Percentiles rank a stretch among this genome's conserved stretches.
Evolutionary conservation across 2,113 vertebrate genomes (phyloP).

Genomic region (Coptodon bakossiorum): DNA sequence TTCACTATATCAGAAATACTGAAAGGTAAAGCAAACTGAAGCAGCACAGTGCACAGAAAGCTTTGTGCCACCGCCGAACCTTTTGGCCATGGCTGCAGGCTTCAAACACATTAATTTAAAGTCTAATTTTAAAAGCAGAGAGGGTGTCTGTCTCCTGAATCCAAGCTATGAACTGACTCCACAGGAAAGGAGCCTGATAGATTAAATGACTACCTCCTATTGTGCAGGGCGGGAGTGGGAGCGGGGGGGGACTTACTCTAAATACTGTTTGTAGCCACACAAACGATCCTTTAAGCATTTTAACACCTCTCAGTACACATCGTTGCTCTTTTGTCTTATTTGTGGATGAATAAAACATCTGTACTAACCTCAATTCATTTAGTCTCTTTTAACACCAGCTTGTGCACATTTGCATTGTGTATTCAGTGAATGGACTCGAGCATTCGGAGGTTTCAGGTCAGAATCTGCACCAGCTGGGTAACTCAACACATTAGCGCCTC

Average conservation of each 20-base stretch:
- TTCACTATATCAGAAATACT: neutral
- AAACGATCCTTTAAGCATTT: neutral
- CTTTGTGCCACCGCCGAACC: neutral
- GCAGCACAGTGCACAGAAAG: neutral
- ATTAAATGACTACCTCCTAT: neutral
- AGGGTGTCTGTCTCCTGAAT: neutral
- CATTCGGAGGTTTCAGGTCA: neutral
- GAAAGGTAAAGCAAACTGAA: neutral
- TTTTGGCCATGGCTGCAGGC: neutral
- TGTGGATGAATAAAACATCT: neutral
- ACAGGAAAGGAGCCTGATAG: neutral
- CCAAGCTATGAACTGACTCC: neutral
- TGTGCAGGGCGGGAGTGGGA: neutral
- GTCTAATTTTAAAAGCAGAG: neutral
- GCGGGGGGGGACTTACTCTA: neutral
- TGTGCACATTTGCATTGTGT: neutral
- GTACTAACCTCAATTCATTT: neutral
- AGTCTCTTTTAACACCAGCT: neutral
- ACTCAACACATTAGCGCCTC: neutral
- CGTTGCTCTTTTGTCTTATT: neutral
- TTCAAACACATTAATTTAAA: neutral
- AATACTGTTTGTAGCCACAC: neutral
- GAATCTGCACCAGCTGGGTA: neutral
- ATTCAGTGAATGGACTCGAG: neutral
- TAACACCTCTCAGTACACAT: neutral